These are phyloP conservation scores for Phacellophora camtschatica DNA, from an alignment of 30 jellyfish, hydroid and myxozoan species.

Conservation along the genomic window DNA sequence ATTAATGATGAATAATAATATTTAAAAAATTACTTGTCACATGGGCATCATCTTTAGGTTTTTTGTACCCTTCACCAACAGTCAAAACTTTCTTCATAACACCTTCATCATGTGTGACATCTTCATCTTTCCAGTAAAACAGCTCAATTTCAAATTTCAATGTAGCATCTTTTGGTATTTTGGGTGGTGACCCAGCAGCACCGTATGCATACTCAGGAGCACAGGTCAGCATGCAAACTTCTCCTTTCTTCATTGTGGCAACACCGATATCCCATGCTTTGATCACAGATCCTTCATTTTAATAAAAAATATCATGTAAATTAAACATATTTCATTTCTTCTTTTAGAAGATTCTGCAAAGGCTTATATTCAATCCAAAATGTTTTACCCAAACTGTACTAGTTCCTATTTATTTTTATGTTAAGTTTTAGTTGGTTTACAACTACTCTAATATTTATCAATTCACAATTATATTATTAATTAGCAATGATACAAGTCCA, in stretches of 20 bases:
- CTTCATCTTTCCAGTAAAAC: constrained; percentile 76
- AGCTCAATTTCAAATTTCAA: constrained; percentile 79
- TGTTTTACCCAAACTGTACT: too few relatives aligned
- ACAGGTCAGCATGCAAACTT: constrained; percentile 72
- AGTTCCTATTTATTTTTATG: too few relatives aligned
- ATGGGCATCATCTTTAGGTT: constrained; percentile 82
- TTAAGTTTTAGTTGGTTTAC: too few relatives aligned
- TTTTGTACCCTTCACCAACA: constrained; percentile 80
- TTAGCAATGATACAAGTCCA: too few relatives aligned
- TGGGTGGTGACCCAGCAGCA: constrained; percentile 88
- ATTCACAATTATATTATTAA: too few relatives aligned
- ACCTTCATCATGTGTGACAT: constrained; percentile 80
- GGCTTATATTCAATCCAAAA: too few relatives aligned
- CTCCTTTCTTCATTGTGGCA: constrained; percentile 89
- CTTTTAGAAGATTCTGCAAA: too few relatives aligned
- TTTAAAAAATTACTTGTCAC: constrained; percentile 46
- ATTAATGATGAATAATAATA: neutral
- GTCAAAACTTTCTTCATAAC: constrained; percentile 64
- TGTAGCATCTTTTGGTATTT: constrained; percentile 85
- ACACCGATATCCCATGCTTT: constrained; percentile 97
- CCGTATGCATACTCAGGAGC: constrained; percentile 93
- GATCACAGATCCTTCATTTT: constrained; percentile 81
- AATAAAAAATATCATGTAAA: too few relatives aligned
- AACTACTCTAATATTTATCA: too few relatives aligned
- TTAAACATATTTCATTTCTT: too few relatives aligned